These are phyloP conservation scores for Bradynema listronoti DNA, from an alignment of 1,140 invertebrate species.

Conservation along the genomic window DNA sequence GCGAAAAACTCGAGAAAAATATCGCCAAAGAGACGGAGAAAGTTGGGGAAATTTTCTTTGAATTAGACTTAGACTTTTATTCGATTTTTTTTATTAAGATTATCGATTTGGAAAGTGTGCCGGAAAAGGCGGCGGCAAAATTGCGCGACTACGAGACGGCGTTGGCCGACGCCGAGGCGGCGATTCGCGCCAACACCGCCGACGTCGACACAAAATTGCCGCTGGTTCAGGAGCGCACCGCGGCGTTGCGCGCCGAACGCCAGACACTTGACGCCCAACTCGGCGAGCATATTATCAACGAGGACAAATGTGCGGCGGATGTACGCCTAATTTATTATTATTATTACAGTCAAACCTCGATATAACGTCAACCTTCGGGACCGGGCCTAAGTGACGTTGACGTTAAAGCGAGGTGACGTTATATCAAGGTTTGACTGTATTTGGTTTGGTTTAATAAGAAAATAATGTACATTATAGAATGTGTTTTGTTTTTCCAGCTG, in stretches of 20 bases:
- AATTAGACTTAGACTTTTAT: too few species aligned
- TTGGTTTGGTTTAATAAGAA: too few species aligned
- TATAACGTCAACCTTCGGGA: too few species aligned
- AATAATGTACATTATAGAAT: too few species aligned
- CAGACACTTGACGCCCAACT: slow-evolving; percentile 26
- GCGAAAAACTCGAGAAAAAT: slow-evolving; percentile 25
- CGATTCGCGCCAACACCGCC: slow-evolving; percentile 15
- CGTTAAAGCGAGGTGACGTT: too few species aligned
- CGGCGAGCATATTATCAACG: slow-evolving; percentile 12
- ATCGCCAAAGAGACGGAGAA: slow-evolving; percentile 25
- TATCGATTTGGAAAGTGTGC: slow-evolving; percentile 12
- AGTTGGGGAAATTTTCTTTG: too few species aligned
- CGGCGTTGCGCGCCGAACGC: slow-evolving; percentile 9
- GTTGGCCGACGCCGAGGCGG: slow-evolving; percentile 27
- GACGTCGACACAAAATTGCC: slow-evolving; percentile 41
- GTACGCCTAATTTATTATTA: too few species aligned
- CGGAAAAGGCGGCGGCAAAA: slow-evolving; percentile 26
- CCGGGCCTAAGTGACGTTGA: too few species aligned
- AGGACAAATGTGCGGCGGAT: slow-evolving; percentile 24
- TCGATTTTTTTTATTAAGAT: slow-evolving; percentile 18
- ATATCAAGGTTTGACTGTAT: too few species aligned
- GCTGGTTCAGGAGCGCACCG: slow-evolving; percentile 44
- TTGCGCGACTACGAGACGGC: slow-evolving; percentile 10
- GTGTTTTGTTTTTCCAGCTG: slow-evolving; percentile 21
- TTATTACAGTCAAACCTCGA: too few species aligned